Evolutionary conservation across 2,113 vertebrate species (phyloP).

Genomic region (Tragelaphus scriptus): DNA sequence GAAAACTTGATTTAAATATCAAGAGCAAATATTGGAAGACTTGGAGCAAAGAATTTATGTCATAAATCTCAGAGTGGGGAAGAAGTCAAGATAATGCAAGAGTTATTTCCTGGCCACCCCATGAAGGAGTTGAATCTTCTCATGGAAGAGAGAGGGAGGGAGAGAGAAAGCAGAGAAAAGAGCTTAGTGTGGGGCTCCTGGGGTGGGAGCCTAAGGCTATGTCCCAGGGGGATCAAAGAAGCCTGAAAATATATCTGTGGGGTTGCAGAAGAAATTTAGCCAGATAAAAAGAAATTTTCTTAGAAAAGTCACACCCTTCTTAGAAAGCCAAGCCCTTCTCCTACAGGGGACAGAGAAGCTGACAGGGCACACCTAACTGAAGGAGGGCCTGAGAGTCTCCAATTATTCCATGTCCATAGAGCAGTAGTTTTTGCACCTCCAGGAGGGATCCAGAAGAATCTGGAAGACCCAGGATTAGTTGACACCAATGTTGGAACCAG

Average conservation of each 20-base stretch:
- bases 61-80: not conserved
- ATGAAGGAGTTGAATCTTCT: not conserved
- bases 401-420: not conserved
- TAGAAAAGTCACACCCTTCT: not conserved
- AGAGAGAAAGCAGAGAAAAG: not conserved
- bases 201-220: not conserved
- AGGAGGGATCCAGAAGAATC: not conserved
- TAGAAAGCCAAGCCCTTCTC: not conserved
- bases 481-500: not conserved
- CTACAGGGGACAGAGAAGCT: not conserved
- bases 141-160: not conserved
- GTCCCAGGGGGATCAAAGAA: not conserved
- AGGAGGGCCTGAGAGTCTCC: not conserved
- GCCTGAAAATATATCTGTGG: not conserved
- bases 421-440: not conserved
- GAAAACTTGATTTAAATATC: constrained; percentile 33
- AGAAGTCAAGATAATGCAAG: not conserved
- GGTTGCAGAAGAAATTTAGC: not conserved
- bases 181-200: not conserved
- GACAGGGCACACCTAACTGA: not conserved
- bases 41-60: not conserved
- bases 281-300: not conserved
- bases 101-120: not conserved
- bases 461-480: not conserved
- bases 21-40: not conserved